Conservation (phyloP, 2,113 vertebrate species). For the Dolichotis patagonum region DNA sequence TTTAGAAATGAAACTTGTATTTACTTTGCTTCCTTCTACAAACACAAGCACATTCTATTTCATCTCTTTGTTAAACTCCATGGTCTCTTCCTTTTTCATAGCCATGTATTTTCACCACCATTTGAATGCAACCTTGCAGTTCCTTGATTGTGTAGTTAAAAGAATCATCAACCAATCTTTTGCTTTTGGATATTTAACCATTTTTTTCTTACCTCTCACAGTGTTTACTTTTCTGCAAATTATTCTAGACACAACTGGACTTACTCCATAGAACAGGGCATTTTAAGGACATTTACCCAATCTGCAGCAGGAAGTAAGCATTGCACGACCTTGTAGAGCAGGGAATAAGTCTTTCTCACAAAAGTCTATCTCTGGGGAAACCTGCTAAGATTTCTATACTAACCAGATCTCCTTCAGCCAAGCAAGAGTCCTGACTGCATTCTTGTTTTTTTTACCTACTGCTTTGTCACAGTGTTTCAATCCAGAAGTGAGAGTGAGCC, state of each 20-base stretch:
- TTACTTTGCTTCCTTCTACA: not conserved
- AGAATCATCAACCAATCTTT: not conserved
- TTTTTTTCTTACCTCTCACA: not conserved
- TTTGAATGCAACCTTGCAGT: not conserved
- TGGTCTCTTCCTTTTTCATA: not conserved
- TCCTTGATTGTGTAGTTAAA: not conserved
- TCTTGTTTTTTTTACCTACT: not conserved
- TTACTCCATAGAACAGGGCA: not conserved
- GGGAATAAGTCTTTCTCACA: not conserved
- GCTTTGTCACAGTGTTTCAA: not conserved
- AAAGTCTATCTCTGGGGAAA: not conserved
- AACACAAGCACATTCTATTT: not conserved
- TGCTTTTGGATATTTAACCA: not conserved
- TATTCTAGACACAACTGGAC: too few relatives aligned
- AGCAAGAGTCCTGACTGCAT: accelerated
- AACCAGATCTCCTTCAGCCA: not conserved
- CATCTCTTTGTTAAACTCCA: not conserved
- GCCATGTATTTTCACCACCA: not conserved
- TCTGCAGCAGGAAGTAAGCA: not conserved
- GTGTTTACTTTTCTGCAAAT: not conserved
- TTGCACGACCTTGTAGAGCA: not conserved
- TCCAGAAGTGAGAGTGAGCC: not conserved
- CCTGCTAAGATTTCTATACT: not conserved
- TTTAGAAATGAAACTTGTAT: not conserved
- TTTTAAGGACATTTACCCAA: not conserved